Base-by-base conservation (phyloP, 2,888 invertebrate genomes). In the Erpobdella octoculata region DNA sequence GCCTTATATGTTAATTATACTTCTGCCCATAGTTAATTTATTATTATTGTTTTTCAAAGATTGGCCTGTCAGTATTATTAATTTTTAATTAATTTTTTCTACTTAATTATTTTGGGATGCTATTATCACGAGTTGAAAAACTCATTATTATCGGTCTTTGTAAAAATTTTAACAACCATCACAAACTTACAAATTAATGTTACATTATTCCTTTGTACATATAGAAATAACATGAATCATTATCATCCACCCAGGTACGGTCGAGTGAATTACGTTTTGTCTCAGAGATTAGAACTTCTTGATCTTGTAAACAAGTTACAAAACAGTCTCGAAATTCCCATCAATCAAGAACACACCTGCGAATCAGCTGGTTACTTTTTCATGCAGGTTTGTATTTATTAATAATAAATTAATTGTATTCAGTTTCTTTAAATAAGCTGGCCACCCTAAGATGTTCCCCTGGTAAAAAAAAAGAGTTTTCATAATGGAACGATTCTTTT, bases 361-460 rank as follows among this genome's bases (percentile, higher is more conserved):
- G 98, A 99, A 85, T 94, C 97, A 0, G 97, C 98, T 0, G 93
- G 94, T 9, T 92, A 98, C 84, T 99, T 99, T 85, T 96, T 91
- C 84, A 88, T 96, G 65, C 95, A 96, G 78, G 83, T 84, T 58
- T 28, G 62, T 61, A 37, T 25, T 48, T 9, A n/a, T 28, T 9
- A 2, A 8, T 53, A 12, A 38, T 18, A 18, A 41, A 41, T 18
- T 18, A 41, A 12, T 41, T 41, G 41, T 41, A 12, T 41, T 12
- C 9, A 41, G 9, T 41, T 41, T 12, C 18, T 12, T 12, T 41
- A 12, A 18, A 41, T 41, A 41, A n/a, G n/a, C n/a, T n/a, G n/a
- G n/a, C n/a, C n/a, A n/a, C n/a, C n/a, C n/a, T n/a, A n/a, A n/a
- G n/a, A n/a, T n/a, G n/a, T n/a, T n/a, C n/a, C n/a, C n/a, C n/a